These are phyloP conservation scores for Zaprionus capensis DNA, from an alignment of 1,140 invertebrate species.

Conservation along the genomic window DNA sequence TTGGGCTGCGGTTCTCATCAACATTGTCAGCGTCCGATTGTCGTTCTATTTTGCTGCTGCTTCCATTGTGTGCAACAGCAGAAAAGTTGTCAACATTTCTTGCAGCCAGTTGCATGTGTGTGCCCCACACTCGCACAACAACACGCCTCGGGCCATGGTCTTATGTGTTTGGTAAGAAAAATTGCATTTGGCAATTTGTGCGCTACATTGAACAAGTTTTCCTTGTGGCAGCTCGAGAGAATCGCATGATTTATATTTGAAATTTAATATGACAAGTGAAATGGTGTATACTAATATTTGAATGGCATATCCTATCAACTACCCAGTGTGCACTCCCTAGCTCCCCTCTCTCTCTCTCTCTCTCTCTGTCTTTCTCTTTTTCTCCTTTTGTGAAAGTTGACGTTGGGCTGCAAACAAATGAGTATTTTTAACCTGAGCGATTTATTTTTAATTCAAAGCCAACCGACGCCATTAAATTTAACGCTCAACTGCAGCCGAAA, in stretches of 20 bases:
- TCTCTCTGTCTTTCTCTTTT: not conserved
- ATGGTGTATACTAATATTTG: not conserved
- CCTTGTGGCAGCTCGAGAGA: slow-evolving; percentile 1
- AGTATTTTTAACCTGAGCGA: slow-evolving; percentile 36
- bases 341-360: not conserved
- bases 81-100: slow-evolving; percentile 72
- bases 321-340: not conserved
- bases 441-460: slow-evolving; percentile 44
- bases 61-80: slow-evolving; percentile 65
- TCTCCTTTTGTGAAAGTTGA: not conserved
- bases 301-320: not conserved
- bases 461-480: slow-evolving; percentile 50
- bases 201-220: slow-evolving; percentile 50
- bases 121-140: slow-evolving; percentile 21
- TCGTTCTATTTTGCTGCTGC: slow-evolving; percentile 56
- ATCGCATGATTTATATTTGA: slow-evolving; percentile 12
- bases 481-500: slow-evolving; percentile 54
- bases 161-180: slow-evolving; percentile 33
- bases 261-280: slow-evolving; percentile 3
- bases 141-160: not conserved
- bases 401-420: slow-evolving; percentile 4
- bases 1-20: slow-evolving; percentile 7
- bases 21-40: slow-evolving; percentile 44
- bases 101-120: slow-evolving; percentile 46
- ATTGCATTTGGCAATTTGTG: slow-evolving; percentile 61